These are phyloP conservation scores for Anisognathus igniventris DNA, from an alignment of 2,797 vertebrate genomes.

Conservation along the genomic window DNA sequence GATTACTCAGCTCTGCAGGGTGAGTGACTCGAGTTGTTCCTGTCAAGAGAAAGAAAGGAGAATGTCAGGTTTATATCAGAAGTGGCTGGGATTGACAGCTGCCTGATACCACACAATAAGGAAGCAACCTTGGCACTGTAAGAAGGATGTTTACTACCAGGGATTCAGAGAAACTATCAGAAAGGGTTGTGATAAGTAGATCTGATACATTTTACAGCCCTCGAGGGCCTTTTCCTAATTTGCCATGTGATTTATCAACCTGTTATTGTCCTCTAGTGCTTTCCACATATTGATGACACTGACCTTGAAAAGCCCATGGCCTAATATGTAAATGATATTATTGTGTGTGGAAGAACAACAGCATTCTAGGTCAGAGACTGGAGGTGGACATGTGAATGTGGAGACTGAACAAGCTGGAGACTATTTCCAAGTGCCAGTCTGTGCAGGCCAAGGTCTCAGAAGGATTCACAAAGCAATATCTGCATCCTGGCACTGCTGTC, in stretches of 20 bases:
- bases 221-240: constrained; percentile 59
- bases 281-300: constrained; percentile 40
- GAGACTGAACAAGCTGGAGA: not conserved
- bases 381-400: not conserved
- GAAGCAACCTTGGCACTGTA: not conserved
- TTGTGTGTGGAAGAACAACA: not conserved
- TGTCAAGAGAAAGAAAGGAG: not conserved
- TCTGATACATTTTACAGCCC: constrained; percentile 25
- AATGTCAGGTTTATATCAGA: not conserved
- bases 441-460: not conserved
- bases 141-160: constrained; percentile 28
- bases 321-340: constrained; percentile 20
- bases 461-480: not conserved
- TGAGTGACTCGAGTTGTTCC: not conserved
- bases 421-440: not conserved
- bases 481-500: not conserved
- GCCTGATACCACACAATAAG: not conserved
- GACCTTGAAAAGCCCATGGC: constrained; percentile 40
- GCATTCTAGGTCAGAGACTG: constrained; percentile 8
- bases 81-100: not conserved
- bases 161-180: constrained; percentile 10
- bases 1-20: not conserved
- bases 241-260: constrained; percentile 50
- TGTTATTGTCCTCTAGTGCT: constrained; percentile 42
- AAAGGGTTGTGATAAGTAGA: constrained; percentile 14